These are phyloP conservation scores for Gallinago media DNA, from an alignment of 2,113 vertebrate species.

Conservation along the genomic window DNA sequence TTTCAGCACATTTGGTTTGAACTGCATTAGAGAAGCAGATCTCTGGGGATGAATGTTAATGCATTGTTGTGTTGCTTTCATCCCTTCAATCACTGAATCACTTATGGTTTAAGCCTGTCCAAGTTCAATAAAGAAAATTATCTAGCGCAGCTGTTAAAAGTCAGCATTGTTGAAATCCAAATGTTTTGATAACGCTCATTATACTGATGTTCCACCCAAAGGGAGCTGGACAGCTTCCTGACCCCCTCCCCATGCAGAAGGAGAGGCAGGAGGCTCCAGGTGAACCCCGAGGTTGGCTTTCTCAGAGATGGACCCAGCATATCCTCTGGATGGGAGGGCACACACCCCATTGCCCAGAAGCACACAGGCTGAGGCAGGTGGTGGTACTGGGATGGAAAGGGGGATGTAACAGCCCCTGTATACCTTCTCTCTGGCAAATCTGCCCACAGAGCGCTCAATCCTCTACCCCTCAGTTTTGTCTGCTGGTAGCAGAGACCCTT, in stretches of 20 bases:
- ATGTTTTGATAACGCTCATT: constrained; percentile 11
- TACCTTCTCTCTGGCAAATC: neutral
- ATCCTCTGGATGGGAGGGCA: neutral
- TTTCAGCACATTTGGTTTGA: constrained; percentile 43
- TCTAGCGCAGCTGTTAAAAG: constrained; percentile 1
- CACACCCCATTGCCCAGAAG: neutral
- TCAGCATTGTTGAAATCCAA: constrained; percentile 7
- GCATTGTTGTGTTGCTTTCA: constrained; percentile 29
- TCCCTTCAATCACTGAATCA: constrained; percentile 34
- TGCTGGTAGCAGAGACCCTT: neutral
- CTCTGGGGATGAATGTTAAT: constrained; percentile 44
- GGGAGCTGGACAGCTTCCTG: neutral
- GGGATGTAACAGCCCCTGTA: neutral
- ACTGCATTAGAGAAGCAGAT: constrained; percentile 34
- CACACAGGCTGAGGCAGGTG: neutral
- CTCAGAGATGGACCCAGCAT: neutral
- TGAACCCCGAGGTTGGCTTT: neutral
- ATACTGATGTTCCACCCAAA: neutral
- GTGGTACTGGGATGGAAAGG: neutral
- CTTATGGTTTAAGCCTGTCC: constrained; percentile 26
- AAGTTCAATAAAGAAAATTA: constrained; percentile 59
- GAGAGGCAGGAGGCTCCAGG: neutral
- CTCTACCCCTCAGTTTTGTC: neutral
- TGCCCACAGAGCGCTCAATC: neutral
- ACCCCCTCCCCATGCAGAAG: neutral